Evolutionary conservation across 2,113 vertebrate species (phyloP), one percentile per base, ranked within the genome.

Genomic region (Onychostoma macrolepis): DNA sequence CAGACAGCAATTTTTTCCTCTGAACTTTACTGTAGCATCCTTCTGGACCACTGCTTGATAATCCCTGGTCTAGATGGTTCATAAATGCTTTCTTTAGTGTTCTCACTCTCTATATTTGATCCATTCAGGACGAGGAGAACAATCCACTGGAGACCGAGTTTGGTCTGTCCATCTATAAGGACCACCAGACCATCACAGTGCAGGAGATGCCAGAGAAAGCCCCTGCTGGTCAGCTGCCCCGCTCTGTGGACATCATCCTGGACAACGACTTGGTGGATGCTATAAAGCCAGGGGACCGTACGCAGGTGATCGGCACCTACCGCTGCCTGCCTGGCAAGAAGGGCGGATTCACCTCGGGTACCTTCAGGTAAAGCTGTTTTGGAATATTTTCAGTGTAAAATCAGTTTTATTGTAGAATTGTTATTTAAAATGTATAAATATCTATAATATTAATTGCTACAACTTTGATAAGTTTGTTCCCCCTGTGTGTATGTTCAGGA

Each of bases 191-290:
- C 85, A 96, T 99, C 93, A 98, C 97, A 0, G 97, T 99, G 77
- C 98, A 99, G 95, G 98, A 99, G 95, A 99, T 99, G 98, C 98
- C 98, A 0, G 98, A 99, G 93, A 99, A 99, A 85, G 97, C 98
- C 4, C 98, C 98, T 0, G 98, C 98, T 0, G 98, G 98, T n/a
- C 98, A 99, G 92, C 96, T 99, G 36, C 98, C 98, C 0, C 97
- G 98, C 86, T 99, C 98, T 0, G 96, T 99, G 92, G 98, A 99
- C 4, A 95, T 99, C 80, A 93, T 99, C 86, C 92, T 99, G 92
- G 97, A 99, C 45, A 96, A 99, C 21, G 98, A 99, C 90, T 93
- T 99, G 90, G 98, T 99, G 90, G 98, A 99, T 43, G 77, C 67
- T 36, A 95, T 97, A 75, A 99, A 99, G 87, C 98, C 98, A 0